Percentiles rank a stretch among this genome's conserved stretches.
These are phyloP conservation scores for Cephus nigrinus DNA, from an alignment of 2,888 invertebrate genomes.

Conservation along the genomic window DNA sequence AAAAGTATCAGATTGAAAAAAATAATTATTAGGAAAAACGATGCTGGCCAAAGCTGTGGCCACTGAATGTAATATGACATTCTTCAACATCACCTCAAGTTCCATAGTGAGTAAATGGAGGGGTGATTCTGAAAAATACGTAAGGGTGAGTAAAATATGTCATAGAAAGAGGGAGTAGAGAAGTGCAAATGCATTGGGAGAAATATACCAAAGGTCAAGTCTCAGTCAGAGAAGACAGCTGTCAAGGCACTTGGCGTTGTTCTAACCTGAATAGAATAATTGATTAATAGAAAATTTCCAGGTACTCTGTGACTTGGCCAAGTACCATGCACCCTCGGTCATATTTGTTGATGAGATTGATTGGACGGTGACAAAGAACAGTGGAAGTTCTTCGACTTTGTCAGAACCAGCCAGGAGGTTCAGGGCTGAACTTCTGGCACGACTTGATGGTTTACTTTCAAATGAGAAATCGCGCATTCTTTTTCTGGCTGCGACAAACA, in stretches of 20 bases:
- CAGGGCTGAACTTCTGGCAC: slow-evolving; percentile 88
- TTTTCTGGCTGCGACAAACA: slow-evolving; percentile 88
- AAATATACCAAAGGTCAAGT: no score
- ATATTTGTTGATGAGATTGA: slow-evolving; percentile 96
- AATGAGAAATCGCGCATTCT: slow-evolving; percentile 76
- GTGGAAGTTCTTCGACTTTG: slow-evolving; percentile 58
- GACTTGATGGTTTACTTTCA: slow-evolving; percentile 80
- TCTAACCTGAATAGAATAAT: background rate
- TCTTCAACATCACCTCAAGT: slow-evolving; percentile 92
- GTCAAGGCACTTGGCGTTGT: background rate
- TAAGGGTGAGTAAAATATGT: slow-evolving; percentile 72
- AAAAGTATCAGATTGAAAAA: background rate
- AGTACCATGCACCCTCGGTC: slow-evolving; percentile 86
- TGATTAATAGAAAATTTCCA: slow-evolving; percentile 46
- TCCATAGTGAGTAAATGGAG: slow-evolving; percentile 95
- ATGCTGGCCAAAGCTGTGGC: slow-evolving; percentile 90
- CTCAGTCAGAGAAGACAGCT: background rate
- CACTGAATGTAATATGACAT: slow-evolving; percentile 82
- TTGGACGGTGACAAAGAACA: slow-evolving; percentile 76
- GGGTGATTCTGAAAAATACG: slow-evolving; percentile 94
- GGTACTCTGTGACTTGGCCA: slow-evolving; percentile 90
- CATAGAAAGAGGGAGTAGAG: no score
- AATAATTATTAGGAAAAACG: slow-evolving; percentile 76
- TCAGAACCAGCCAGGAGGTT: slow-evolving; percentile 78
- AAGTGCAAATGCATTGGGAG: no score